Evolutionary conservation across 2,797 vertebrate species (phyloP), one percentile per base, ranked within the genome.

Genomic region (Thaleichthys pacificus): DNA sequence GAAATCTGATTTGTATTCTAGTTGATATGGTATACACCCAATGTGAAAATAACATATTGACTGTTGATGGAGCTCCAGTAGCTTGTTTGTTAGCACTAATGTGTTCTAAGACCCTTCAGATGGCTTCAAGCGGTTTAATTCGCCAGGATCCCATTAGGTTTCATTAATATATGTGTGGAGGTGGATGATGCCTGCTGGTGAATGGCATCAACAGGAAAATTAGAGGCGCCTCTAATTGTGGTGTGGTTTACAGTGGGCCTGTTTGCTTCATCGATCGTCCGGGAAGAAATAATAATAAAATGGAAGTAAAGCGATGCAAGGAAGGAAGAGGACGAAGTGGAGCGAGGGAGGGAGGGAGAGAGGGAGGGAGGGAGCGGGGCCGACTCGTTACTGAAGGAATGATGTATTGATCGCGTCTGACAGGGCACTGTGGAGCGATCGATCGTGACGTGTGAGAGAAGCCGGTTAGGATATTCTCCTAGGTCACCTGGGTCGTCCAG

Each of bases 351-450:
- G 30, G 12, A 21, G 57, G 5, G 19, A 54, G 49, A 22, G 32
- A 73, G 89, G 85, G 87, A 91, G 74, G 30, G 12, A 21, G 57
- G 5, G 19, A 54, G 49, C 5, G 61, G 24, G 22, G 66, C 70
- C 75, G 87, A 92, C 91, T 95, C 88, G 91, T 93, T 95, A 95
- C 93, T 93, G 93, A 95, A 95, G 93, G 94, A 95, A 95, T 96
- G 95, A 95, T 91, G 84, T 96, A 97, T 98, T 94, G 97, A 98
- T 96, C 92, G 78, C 30, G 82, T 86, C 90, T 95, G 95, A 95
- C 96, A 94, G 91, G 91, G 88, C 90, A 93, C 93, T 93, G 92
- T 93, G 91, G 92, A 89, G 91, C 91, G 86, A 96, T 97, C 94
- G 94, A 95, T 97, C 87, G 72, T 82, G 85, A 91, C 89, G 85